Percentiles rank a stretch among this genome's conserved stretches.
These are phyloP conservation scores for Tursiops truncatus DNA, from an alignment of 2,113 vertebrate species.

Conservation along the genomic window DNA sequence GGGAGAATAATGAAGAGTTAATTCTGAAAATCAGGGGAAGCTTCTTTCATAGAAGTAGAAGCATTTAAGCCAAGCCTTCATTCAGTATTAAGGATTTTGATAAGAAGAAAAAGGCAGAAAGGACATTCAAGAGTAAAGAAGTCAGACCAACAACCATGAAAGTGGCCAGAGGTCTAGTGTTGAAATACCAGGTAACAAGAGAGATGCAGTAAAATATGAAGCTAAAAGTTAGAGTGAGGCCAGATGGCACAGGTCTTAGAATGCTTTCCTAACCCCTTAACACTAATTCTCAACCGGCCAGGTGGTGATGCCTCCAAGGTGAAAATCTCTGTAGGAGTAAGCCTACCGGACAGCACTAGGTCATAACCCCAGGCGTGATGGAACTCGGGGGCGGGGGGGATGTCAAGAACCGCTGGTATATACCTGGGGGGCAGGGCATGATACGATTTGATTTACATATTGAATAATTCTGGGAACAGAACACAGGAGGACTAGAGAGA, in stretches of 20 bases:
- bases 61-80: neutral
- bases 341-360: neutral
- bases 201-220: neutral
- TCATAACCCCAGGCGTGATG: neutral
- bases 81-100: neutral
- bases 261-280: neutral
- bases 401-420: neutral
- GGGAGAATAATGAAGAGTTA: neutral
- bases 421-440: accelerated
- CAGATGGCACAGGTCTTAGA: neutral
- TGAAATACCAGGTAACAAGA: neutral
- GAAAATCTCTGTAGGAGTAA: neutral
- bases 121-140: neutral
- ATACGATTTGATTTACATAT: neutral
- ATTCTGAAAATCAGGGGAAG: neutral
- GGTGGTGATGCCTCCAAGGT: neutral
- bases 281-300: neutral
- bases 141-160: neutral
- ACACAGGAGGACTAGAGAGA: neutral
- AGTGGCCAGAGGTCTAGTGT: neutral
- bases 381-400: too few species aligned
- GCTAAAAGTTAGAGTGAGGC: neutral
- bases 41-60: neutral
- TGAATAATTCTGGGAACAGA: neutral
- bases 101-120: neutral